Evolutionary conservation across 2,888 invertebrate species (phyloP), one percentile per base, ranked within the genome.

Genomic region (Cyclophora albipunctata): DNA sequence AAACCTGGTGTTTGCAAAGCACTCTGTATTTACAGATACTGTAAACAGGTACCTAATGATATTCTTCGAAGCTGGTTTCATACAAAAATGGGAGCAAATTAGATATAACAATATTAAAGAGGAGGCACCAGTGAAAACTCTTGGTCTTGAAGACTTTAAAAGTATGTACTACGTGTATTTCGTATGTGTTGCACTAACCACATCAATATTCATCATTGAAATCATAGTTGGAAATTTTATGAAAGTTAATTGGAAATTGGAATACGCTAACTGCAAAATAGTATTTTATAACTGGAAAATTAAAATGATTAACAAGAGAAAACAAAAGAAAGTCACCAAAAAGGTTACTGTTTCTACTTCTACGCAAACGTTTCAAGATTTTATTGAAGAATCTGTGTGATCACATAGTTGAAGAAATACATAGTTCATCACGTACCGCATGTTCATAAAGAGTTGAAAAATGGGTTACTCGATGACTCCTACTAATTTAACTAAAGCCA

Each of bases 71-170:
- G 80, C 75, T 2, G 89, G 89, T 0, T 63, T 89, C 5, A 64
- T 89, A 44, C 72, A 60, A 7, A 84, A 88, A 70, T 89, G 89
- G 89, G 84, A 86, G 57, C 71, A 82, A 46, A 84, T 81, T 48
- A 74, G 75, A 49, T 84, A 66, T 53, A 71, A 69, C 5, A 73
- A 76, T 42, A 75, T 84, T 42, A 86, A 81, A 59, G 77, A 78
- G 42, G 87, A 85, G 42, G 69, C 71, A 2, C 67, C 69, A 0
- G 56, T 77, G 3, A 83, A 80, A 57, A 62, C 83, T 0, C 53
- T 88, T 6, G 63, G 66, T 3, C 69, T 85, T 63, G 59, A 70
- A 2, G 81, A 84, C 48, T 64, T 85, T 4, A 64, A 64, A 41
- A 80, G 78, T 34, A 70, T 87, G 54, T 84, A 84, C 46, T 63